phyloP scores from a whole-genome alignment of 2,888 invertebrate species.

The Catocala sponsa region DNA sequence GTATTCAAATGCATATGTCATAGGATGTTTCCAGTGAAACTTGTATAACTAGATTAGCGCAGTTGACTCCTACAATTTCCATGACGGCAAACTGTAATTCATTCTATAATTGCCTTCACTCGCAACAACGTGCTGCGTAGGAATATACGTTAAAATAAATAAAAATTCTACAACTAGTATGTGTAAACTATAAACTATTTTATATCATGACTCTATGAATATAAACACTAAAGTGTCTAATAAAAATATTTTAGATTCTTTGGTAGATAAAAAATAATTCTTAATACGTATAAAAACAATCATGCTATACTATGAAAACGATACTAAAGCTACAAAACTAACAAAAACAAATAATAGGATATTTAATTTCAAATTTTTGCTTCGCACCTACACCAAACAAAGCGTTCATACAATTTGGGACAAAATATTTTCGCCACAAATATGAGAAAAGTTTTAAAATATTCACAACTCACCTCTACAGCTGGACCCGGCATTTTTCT shows the following conservation, averaged over 20 bases:
- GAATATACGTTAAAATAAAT: background rate
- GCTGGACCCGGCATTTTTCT: conserved; percentile 95
- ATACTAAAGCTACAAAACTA: background rate
- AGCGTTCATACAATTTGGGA: background rate
- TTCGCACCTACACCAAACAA: background rate
- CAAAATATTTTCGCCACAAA: background rate
- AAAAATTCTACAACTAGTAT: no score
- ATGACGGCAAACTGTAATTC: conserved; percentile 9
- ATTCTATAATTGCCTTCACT: conserved; percentile 6
- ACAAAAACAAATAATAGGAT: conserved; percentile 3
- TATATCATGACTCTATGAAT: no score
- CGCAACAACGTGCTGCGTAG: background rate
- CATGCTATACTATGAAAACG: background rate
- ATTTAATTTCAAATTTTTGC: background rate
- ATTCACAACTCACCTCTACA: conserved; percentile 89
- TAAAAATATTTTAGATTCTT: no score
- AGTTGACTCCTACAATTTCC: conserved; percentile 8
- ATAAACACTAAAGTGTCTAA: no score
- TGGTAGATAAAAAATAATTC: no score
- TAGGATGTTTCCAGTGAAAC: conserved; percentile 1
- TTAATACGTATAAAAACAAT: no score
- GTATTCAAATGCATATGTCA: background rate
- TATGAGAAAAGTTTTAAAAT: conserved; percentile 6
- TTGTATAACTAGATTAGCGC: conserved; percentile 4
- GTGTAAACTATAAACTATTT: no score